Conservation (phyloP, 2,888 invertebrate species). For the Choreutis nemorana region DNA sequence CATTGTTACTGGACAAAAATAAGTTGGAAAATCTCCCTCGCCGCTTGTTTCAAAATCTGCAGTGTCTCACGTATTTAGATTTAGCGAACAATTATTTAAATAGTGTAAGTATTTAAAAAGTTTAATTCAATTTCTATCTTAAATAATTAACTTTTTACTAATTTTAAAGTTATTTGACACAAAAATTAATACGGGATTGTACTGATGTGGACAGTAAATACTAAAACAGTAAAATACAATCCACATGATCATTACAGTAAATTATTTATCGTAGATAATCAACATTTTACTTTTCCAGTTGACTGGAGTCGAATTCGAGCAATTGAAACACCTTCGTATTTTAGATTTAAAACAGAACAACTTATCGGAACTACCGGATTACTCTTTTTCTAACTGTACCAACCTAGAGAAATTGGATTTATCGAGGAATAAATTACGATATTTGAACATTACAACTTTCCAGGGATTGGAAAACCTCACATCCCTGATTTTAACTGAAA, state of each 20-base stretch:
- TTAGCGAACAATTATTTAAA: constrained; percentile 62
- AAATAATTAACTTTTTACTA: constrained; percentile 3
- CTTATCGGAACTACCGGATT: constrained; percentile 61
- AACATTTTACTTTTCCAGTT: constrained; percentile 63
- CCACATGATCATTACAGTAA: neutral
- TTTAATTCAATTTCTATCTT: constrained; percentile 4
- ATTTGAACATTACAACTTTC: constrained; percentile 68
- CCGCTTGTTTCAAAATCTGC: constrained; percentile 52
- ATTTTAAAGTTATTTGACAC: constrained; percentile 1
- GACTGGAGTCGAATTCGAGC: constrained; percentile 60
- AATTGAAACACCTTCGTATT: constrained; percentile 63
- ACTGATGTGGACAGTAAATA: neutral
- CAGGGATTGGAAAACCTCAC: constrained; percentile 70
- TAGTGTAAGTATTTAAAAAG: constrained; percentile 37
- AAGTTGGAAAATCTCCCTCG: constrained; percentile 53
- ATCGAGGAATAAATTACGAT: constrained; percentile 73
- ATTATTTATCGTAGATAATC: neutral
- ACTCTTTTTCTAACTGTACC: constrained; percentile 62
- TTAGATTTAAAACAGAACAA: constrained; percentile 76
- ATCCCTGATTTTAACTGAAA: constrained; percentile 74
- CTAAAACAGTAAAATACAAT: neutral
- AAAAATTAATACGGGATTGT: neutral
- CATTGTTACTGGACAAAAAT: constrained; percentile 64
- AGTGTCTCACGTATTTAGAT: constrained; percentile 59
- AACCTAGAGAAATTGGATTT: constrained; percentile 73